Conservation (phyloP, 2,888 invertebrate genomes). For the Cheilosia soror region DNA sequence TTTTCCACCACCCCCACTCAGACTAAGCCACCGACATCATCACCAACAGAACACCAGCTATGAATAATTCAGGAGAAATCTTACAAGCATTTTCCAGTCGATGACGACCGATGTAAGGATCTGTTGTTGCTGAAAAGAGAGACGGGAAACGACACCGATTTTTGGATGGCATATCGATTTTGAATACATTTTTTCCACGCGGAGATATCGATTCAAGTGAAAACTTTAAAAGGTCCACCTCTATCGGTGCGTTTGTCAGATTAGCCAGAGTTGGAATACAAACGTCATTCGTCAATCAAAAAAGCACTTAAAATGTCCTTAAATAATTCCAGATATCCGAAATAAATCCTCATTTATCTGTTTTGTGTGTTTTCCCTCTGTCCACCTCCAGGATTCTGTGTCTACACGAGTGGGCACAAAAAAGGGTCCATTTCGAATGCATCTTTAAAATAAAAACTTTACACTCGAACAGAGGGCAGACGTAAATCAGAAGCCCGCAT, state of each 20-base stretch:
- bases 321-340: conserved; percentile 72
- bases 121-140: conserved; percentile 54
- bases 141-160: conserved; percentile 46
- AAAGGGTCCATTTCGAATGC: conserved; percentile 51
- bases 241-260: conserved; percentile 17
- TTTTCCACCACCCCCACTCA: conserved; percentile 44
- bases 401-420: conserved; percentile 14
- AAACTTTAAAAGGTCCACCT: conserved; percentile 59
- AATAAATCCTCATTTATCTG: conserved; percentile 51
- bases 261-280: conserved; percentile 30
- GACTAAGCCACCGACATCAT: conserved; percentile 29
- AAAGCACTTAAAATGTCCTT: conserved; percentile 71
- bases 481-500: conserved; percentile 56
- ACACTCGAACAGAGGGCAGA: conserved; percentile 34
- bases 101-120: conserved; percentile 41
- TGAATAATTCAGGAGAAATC: conserved; percentile 72
- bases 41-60: conserved; percentile 43
- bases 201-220: conserved; percentile 58
- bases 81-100: conserved; percentile 59
- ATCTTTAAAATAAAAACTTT: conserved; percentile 64
- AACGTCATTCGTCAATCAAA: conserved; percentile 67
- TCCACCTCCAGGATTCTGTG: conserved; percentile 1
- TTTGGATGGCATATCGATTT: conserved; percentile 61
- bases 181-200: conserved; percentile 69
- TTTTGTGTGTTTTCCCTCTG: background rate